Evolutionary conservation across 2,888 invertebrate species (phyloP), one percentile per base, ranked within the genome.

Genomic region (Frankliniella fusca): DNA sequence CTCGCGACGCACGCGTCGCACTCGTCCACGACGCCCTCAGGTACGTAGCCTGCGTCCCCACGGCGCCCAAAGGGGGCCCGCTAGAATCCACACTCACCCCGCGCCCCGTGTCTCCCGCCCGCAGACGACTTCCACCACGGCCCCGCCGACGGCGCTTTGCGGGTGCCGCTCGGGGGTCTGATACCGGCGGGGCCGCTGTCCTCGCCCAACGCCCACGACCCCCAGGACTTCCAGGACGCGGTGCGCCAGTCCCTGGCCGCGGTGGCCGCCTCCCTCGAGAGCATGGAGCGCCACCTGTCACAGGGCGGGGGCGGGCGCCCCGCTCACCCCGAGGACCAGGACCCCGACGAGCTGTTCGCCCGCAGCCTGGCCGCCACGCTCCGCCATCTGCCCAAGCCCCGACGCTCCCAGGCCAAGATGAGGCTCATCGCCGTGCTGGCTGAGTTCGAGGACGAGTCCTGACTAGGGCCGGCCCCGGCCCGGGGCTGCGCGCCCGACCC

Each of bases 271-370:
- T 76, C 70, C 70, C 27, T 76, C 27, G 70, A 76, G 23, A 27
- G 70, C 70, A 76, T 76, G 23, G 70, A 27, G 70, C 70, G 70
- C 8, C 23, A 27, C 70, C 70, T 76, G 70, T 8, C 27, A 27
- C 70, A 27, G 27, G 27, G 38, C 38, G 38, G 38, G 38, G 38
- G 38, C 38, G 38, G 38, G 38, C 38, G 38, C 38, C 5, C 38
- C 2, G 38, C 18, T 7, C 61, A 61, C 0, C 20, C 18, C 11
- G 27, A 76, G 23, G 27, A n/a, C 23, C 23, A 70, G 23, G 70
- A 76, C 70, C 70, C 70, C 10, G 70, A 76, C 70, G 70, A 76
- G 27, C 70, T 76, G 70, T 76, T 76, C 70, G 70, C 70, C 23
- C 70, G 70, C 23, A 76, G 70, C 70, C 27, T 76, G 70, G 70